phyloP scores from a whole-genome alignment of 2,113 vertebrate genomes.

The Pachypanchax playfairii region DNA sequence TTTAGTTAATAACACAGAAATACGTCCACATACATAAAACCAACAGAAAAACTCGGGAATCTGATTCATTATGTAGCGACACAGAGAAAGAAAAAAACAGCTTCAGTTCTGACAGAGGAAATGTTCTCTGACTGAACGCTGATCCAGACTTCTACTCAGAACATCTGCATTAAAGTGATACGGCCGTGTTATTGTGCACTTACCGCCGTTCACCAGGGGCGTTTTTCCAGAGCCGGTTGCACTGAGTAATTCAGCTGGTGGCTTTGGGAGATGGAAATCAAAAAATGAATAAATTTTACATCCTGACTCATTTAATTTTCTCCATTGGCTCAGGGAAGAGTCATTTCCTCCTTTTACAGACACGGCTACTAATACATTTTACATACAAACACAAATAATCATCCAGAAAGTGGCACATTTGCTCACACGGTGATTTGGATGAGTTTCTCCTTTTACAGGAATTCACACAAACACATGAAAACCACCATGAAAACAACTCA shows the following conservation, averaged over 20 bases:
- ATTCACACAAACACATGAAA: not conserved
- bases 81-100: not conserved
- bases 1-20: too few species aligned
- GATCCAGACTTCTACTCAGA: slow-evolving; percentile 13
- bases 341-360: slow-evolving; percentile 46
- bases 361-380: not conserved
- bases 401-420: slow-evolving; percentile 3
- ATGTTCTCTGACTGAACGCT: not conserved
- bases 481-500: not conserved
- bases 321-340: slow-evolving; percentile 14
- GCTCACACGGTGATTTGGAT: slow-evolving; percentile 19
- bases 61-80: too few species aligned
- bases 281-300: slow-evolving; percentile 72
- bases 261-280: slow-evolving; percentile 66
- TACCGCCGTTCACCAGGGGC: slow-evolving; percentile 49
- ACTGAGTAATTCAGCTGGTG: slow-evolving; percentile 33
- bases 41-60: too few species aligned
- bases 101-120: not conserved
- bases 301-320: slow-evolving; percentile 64
- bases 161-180: slow-evolving; percentile 77
- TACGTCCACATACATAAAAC: too few species aligned
- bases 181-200: slow-evolving; percentile 68
- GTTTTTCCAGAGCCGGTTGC: slow-evolving; percentile 35
- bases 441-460: not conserved
- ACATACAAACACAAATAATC: not conserved